Base-by-base conservation (phyloP, 2,888 invertebrate genomes). In the Nasonia oneida region DNA sequence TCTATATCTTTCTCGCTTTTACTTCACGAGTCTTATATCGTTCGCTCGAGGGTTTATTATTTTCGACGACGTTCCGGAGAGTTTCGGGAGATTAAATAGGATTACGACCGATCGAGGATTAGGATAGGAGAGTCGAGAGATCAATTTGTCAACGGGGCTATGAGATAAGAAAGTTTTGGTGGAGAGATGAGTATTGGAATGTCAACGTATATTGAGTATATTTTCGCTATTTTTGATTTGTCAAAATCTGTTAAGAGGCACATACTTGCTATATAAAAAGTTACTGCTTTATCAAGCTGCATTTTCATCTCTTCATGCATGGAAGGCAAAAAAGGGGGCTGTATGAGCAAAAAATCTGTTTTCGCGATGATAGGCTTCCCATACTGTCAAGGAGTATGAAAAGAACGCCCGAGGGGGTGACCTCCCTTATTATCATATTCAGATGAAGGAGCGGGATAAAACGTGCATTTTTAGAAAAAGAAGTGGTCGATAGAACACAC, bases 361-460 rank as follows among this genome's bases (percentile, higher is more conserved):
- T 37, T 70, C 70, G 33, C 70, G 70, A 18, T 39, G 70, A 37
- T 37, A 70, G 18, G 4, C 37, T 37, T 37, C 4, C 37, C 4
- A 37, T 33, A 42, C 39, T 75, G 23, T 33, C 14, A 23, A 53
- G 75, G 15, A 64, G 75, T 67, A 79, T 67, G 74, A 75, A 75
- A 47, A 23, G 14, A 33, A 33, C 37, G 67, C 67, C 70, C 37
- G 47, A 10, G 67, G 76, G 29, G 37, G 37, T 37, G 37, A 5
- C 47, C 71, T 33, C 8, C 29, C 76, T 71, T 76, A 85, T 85
- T 81, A 77, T 71, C 61, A 81, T 85, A 85, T 81, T 85, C 61
- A 85, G 50, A 85, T 77, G 70, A 70, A 12, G 23, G 23, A 14
- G 80, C 37, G 39, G 47, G 53, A 75, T 75, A 75, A 53, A 53